Percentiles rank a stretch among this genome's conserved stretches.
Conservation (phyloP, 2,797 vertebrate species). For the Gambusia yucatana region DNA sequence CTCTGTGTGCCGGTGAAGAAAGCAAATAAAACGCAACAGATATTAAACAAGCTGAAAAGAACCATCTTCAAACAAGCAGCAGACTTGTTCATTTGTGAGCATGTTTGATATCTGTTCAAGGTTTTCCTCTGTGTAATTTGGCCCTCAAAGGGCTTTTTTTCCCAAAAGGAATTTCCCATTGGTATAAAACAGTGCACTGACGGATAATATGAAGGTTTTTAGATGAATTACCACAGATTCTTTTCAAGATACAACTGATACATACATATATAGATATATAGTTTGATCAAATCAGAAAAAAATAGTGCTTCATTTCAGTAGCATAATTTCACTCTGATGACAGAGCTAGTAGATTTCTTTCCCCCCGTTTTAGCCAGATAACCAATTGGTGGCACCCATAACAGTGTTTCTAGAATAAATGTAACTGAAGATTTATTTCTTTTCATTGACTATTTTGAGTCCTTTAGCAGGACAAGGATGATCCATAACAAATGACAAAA, state of each 20-base stretch:
- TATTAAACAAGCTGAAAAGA: constrained; percentile 39
- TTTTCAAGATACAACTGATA: neutral
- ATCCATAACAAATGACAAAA: neutral
- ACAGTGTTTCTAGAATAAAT: no score
- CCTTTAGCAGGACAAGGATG: neutral
- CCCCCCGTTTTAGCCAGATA: neutral
- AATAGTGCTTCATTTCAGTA: neutral
- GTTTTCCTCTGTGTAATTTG: constrained; percentile 4
- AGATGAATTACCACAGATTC: neutral
- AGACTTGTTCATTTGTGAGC: constrained; percentile 18
- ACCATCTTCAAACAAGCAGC: constrained; percentile 31
- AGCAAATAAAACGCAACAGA: constrained; percentile 46
- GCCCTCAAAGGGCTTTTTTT: neutral
- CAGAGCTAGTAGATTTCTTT: neutral
- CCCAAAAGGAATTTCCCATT: constrained; percentile 1
- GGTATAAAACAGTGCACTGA: constrained; percentile 3
- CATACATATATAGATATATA: no score
- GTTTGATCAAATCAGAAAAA: neutral
- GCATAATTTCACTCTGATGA: neutral
- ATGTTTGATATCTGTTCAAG: constrained; percentile 4
- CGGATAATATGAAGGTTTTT: neutral
- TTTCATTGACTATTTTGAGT: neutral
- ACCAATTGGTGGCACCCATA: no score
- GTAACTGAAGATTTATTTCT: no score
- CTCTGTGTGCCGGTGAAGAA: constrained; percentile 25